Percentiles rank a stretch among this genome's conserved stretches.
These are phyloP conservation scores for Astreopora myriophthalma DNA, from an alignment of 64 coral and sea anemone genomes.

Conservation along the genomic window DNA sequence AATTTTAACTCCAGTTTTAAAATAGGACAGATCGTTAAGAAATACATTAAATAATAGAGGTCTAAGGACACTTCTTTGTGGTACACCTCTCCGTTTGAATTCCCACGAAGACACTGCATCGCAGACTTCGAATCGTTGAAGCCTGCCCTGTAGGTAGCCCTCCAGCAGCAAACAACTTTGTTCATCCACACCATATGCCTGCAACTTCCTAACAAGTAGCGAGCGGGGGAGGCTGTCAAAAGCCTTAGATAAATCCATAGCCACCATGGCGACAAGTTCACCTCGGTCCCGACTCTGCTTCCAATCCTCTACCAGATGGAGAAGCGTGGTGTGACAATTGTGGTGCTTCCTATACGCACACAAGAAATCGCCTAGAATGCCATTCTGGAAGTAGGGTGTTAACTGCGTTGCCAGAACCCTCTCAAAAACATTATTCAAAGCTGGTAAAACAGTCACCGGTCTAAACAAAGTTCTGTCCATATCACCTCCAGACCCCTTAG, in stretches of 20 bases:
- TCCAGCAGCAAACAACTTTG: not conserved
- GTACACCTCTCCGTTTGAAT: not conserved
- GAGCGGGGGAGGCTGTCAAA: not conserved
- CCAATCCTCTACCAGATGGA: not conserved
- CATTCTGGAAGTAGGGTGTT: not conserved
- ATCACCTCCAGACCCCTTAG: not conserved
- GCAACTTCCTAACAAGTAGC: not conserved
- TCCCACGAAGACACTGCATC: not conserved
- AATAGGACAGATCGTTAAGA: no score
- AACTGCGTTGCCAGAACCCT: not conserved
- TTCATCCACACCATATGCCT: not conserved
- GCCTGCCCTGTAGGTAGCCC: not conserved
- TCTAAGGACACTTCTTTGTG: no score
- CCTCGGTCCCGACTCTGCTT: not conserved
- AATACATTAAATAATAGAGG: no score
- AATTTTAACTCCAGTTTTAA: no score
- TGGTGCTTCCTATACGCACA: not conserved
- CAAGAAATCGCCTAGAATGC: not conserved
- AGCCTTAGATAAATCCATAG: slow-evolving; percentile 20
- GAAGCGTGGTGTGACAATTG: slow-evolving; percentile 5
- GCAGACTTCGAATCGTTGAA: not conserved
- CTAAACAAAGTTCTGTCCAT: slow-evolving; percentile 4
- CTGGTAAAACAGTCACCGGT: slow-evolving; percentile 8
- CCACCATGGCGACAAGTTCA: slow-evolving; percentile 8
- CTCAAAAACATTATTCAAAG: slow-evolving; percentile 1